These are phyloP conservation scores for Drosophila meridionalis DNA, from an alignment of 2,888 invertebrate species.

Conservation along the genomic window DNA sequence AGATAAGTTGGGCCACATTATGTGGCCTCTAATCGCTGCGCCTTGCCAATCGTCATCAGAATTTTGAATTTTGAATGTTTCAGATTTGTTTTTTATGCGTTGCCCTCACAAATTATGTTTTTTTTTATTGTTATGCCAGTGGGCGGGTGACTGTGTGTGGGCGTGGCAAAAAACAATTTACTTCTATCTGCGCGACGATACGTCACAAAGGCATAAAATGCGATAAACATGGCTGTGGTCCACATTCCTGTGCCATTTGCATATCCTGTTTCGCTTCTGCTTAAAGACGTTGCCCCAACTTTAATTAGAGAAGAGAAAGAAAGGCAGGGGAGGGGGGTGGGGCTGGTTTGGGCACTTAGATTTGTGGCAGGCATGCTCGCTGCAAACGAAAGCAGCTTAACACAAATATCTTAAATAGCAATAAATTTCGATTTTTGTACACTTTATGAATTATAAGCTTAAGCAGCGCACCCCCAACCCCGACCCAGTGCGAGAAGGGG, in stretches of 20 bases:
- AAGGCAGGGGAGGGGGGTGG: not conserved
- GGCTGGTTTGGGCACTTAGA: not conserved
- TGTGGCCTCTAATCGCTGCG: slow-evolving; percentile 62
- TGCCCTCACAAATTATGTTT: slow-evolving; percentile 56
- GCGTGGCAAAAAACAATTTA: slow-evolving; percentile 71
- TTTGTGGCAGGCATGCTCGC: slow-evolving; percentile 30
- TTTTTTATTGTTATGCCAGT: slow-evolving; percentile 57
- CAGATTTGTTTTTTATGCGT: slow-evolving; percentile 72
- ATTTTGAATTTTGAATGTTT: slow-evolving; percentile 27
- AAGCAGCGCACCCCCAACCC: slow-evolving; percentile 38
- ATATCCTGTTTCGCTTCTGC: slow-evolving; percentile 32
- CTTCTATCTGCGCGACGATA: slow-evolving; percentile 78
- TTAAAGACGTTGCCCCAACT: slow-evolving; percentile 10
- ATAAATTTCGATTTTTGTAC: slow-evolving; percentile 85
- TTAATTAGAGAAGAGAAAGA: slow-evolving; percentile 48
- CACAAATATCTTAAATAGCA: slow-evolving; percentile 83
- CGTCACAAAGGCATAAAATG: slow-evolving; percentile 66
- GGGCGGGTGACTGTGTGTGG: not conserved
- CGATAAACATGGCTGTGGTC: slow-evolving; percentile 50
- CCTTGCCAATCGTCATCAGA: slow-evolving; percentile 57
- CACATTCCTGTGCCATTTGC: slow-evolving; percentile 54
- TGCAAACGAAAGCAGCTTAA: slow-evolving; percentile 60
- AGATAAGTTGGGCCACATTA: slow-evolving; percentile 70
- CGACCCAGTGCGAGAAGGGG: not conserved
- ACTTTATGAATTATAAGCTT: slow-evolving; percentile 85